Conservation (phyloP, 2,888 invertebrate genomes). For the Orchestes rusci region DNA sequence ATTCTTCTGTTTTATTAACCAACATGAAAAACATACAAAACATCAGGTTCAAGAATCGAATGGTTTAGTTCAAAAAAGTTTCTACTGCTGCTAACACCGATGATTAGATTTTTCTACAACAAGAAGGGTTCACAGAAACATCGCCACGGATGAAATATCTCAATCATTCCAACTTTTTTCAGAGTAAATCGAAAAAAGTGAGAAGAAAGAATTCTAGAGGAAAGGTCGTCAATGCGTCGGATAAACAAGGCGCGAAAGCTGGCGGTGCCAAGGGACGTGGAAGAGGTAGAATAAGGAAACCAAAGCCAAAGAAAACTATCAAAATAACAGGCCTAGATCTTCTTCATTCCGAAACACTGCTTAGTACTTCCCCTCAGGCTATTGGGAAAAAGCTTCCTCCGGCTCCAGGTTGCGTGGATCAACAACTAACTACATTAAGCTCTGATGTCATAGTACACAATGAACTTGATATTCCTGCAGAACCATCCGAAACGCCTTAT, state of each 20-base stretch:
- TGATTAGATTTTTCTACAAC: too few relatives aligned
- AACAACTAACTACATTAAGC: slow-evolving; percentile 72
- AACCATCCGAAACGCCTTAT: slow-evolving; percentile 74
- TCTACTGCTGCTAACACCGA: too few relatives aligned
- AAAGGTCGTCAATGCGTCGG: slow-evolving; percentile 30
- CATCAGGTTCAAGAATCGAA: too few relatives aligned
- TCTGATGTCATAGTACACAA: slow-evolving; percentile 65
- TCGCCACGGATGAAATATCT: too few relatives aligned
- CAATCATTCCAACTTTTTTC: too few relatives aligned
- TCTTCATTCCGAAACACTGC: slow-evolving; percentile 79
- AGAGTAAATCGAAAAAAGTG: slow-evolving; percentile 45
- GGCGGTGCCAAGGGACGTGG: slow-evolving; percentile 44
- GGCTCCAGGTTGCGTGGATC: slow-evolving; percentile 87
- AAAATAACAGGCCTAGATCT: slow-evolving; percentile 84
- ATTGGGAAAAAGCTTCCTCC: slow-evolving; percentile 70
- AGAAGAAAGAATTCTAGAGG: slow-evolving; percentile 47
- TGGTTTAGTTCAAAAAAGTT: too few relatives aligned
- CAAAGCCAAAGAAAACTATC: slow-evolving; percentile 56
- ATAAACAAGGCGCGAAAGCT: slow-evolving; percentile 37
- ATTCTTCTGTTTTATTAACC: too few relatives aligned
- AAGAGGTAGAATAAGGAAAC: slow-evolving; percentile 56
- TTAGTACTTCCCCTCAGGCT: slow-evolving; percentile 74
- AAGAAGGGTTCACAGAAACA: too few relatives aligned
- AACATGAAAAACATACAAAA: too few relatives aligned
- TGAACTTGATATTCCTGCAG: slow-evolving; percentile 74